phyloP scores from a whole-genome alignment of 2,797 vertebrate species.

The Falco berigora region DNA sequence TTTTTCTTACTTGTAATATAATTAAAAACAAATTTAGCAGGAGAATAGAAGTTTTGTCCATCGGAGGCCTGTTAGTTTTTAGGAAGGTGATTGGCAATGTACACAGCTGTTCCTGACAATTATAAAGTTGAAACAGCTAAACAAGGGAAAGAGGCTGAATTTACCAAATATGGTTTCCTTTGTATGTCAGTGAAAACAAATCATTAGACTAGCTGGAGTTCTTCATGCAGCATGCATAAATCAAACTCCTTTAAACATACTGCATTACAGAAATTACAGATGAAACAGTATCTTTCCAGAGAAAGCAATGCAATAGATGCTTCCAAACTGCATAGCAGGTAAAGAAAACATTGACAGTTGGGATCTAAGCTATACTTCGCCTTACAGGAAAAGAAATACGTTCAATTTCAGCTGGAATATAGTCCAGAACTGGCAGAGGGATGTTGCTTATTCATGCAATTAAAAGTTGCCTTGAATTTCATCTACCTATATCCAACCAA shows the following conservation, averaged over 20 bases:
- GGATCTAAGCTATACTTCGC: background rate
- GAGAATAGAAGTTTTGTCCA: constrained; percentile 69
- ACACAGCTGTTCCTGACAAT: constrained; percentile 57
- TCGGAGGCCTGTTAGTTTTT: constrained; percentile 59
- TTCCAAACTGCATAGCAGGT: background rate
- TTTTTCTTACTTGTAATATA: constrained; percentile 70
- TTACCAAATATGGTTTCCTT: constrained; percentile 61
- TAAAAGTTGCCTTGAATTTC: background rate
- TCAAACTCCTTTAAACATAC: background rate
- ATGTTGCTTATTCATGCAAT: background rate
- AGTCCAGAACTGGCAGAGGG: background rate
- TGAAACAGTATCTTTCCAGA: background rate
- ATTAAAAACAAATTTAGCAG: constrained; percentile 79
- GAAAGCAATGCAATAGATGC: background rate
- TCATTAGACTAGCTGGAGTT: background rate
- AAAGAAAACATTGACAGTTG: background rate
- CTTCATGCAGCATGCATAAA: background rate
- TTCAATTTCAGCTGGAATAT: background rate
- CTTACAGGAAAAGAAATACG: background rate
- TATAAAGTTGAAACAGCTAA: constrained; percentile 31
- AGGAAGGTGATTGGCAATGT: constrained; percentile 54
- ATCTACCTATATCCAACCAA: background rate
- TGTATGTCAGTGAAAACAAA: constrained; percentile 31
- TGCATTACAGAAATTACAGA: background rate
- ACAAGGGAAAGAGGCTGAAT: constrained; percentile 19